Evolutionary conservation across 2,888 invertebrate genomes (phyloP).

Genomic region (Stenchaetothrips biformis): DNA sequence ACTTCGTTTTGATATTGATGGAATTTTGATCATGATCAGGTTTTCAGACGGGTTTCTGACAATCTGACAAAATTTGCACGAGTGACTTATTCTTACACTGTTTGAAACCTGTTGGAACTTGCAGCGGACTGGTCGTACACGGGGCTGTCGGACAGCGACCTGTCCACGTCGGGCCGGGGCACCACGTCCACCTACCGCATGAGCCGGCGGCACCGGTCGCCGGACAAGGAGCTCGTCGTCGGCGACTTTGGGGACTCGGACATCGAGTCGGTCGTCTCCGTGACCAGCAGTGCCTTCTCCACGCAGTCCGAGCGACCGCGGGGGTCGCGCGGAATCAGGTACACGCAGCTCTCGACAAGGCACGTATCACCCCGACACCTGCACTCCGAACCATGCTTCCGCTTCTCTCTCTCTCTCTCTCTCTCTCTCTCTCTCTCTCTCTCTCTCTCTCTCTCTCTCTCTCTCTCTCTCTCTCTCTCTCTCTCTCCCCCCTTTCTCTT

Average conservation of each 20-base stretch:
- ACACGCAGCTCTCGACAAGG: conserved; percentile 36
- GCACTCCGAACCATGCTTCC: conserved; percentile 7
- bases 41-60: no score
- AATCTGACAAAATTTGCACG: no score
- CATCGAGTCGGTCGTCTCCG: conserved; percentile 84
- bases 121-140: conserved; percentile 70
- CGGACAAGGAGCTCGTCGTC: conserved; percentile 58
- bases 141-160: conserved; percentile 78
- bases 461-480: no score
- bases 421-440: neutral
- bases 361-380: conserved; percentile 28
- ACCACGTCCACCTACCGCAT: conserved; percentile 25
- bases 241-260: conserved; percentile 80
- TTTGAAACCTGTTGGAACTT: no score
- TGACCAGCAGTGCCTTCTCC: conserved; percentile 92
- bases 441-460: neutral
- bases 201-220: conserved; percentile 56
- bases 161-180: conserved; percentile 51
- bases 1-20: no score
- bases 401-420: no score
- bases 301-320: conserved; percentile 91
- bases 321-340: conserved; percentile 65
- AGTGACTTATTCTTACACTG: no score
- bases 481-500: neutral
- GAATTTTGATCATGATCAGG: no score